Percentiles rank a stretch among this genome's conserved stretches.
Conservation (phyloP, 37 sponge, comb jelly and placozoan species). For the Mnemiopsis leidyi region DNA sequence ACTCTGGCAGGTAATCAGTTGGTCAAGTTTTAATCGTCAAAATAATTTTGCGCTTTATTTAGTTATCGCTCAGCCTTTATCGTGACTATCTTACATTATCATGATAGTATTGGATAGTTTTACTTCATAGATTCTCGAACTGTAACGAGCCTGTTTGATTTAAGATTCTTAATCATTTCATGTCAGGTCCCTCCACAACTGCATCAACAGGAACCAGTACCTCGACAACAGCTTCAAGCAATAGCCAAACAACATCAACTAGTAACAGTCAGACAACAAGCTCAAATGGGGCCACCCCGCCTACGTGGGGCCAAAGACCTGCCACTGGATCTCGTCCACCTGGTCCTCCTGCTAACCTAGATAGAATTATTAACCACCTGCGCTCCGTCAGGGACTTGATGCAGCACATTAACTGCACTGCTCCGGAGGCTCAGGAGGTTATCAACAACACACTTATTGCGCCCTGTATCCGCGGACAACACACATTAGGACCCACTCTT, state of each 20-base stretch:
- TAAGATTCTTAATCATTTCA: neutral
- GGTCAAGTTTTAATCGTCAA: too few species aligned
- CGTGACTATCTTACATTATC: too few species aligned
- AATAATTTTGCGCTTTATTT: too few species aligned
- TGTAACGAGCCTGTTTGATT: too few species aligned
- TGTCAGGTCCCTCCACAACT: neutral
- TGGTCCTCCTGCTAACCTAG: conserved; percentile 46
- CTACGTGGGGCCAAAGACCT: neutral
- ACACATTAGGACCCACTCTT: conserved; percentile 49
- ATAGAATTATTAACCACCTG: conserved; percentile 33
- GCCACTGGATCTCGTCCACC: neutral
- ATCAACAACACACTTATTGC: conserved; percentile 36
- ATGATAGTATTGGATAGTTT: too few species aligned
- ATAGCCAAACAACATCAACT: neutral
- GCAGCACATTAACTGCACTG: conserved; percentile 64
- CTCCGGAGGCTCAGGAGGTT: conserved; percentile 37
- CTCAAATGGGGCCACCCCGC: neutral
- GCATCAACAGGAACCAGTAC: neutral
- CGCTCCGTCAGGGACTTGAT: conserved; percentile 55
- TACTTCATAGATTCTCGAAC: too few species aligned
- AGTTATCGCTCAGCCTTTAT: too few species aligned
- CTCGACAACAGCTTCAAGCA: neutral
- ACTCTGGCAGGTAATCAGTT: neutral
- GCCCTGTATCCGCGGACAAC: conserved; percentile 58
- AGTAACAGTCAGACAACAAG: neutral